Conservation (phyloP, 30 jellyfish, hydroid and myxozoan species). For the Aurelia sp. region DNA sequence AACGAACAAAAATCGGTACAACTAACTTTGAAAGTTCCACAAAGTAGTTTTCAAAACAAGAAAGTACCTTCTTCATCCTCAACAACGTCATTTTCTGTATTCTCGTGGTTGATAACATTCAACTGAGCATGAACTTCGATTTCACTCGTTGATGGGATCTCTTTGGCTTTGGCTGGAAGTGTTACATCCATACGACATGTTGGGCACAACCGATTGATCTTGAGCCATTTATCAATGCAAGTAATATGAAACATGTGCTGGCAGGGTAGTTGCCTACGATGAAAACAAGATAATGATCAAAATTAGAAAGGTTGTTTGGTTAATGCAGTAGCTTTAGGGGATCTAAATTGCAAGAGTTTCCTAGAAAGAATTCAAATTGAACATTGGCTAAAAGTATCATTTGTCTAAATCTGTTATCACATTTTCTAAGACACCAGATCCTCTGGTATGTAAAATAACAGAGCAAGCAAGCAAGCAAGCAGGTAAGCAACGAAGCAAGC, state of each 20-base stretch:
- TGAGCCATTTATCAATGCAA: slow-evolving; percentile 84
- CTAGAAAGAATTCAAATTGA: no score
- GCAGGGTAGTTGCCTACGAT: slow-evolving; percentile 72
- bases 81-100: not conserved
- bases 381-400: no score
- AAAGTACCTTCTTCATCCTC: slow-evolving; percentile 2
- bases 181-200: slow-evolving; percentile 78
- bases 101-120: not conserved
- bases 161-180: slow-evolving; percentile 21
- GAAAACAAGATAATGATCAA: not conserved
- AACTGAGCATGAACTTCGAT: slow-evolving; percentile 6
- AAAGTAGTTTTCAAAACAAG: not conserved
- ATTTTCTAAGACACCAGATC: no score
- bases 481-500: no score
- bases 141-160: slow-evolving; percentile 22
- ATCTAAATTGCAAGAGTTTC: no score
- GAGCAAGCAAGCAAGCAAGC: no score
- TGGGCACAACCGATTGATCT: slow-evolving; percentile 77
- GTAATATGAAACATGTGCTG: slow-evolving; percentile 69
- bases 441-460: no score
- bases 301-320: not conserved
- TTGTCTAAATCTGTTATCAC: no score
- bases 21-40: no score
- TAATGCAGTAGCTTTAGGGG: no score
- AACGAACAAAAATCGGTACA: no score